Conservation (phyloP, 2,797 vertebrate genomes). For the Mionectes olivaceus region DNA sequence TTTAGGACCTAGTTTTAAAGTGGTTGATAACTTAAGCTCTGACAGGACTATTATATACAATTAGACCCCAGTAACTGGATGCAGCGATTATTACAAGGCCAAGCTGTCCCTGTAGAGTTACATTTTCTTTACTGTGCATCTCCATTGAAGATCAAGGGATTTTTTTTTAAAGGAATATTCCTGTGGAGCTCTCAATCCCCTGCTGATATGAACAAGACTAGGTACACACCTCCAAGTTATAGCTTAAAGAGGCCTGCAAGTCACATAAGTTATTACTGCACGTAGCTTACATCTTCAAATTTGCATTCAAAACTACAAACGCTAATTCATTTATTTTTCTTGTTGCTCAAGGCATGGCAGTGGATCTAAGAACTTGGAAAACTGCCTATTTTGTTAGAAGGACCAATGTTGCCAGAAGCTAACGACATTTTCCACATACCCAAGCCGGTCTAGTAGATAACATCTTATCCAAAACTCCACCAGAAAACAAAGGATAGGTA, state of each 20-base stretch:
- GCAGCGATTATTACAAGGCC: not conserved
- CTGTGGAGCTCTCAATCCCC: not conserved
- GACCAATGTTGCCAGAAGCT: not conserved
- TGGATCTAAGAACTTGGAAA: not conserved
- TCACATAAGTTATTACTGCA: not conserved
- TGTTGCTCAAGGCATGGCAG: not conserved
- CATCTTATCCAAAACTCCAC: not conserved
- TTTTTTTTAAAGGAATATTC: not conserved
- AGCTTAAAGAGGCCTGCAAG: not conserved
- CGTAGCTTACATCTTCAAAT: not conserved
- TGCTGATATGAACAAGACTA: not conserved
- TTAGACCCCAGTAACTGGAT: not conserved
- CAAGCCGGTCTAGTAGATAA: not conserved
- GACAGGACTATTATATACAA: not conserved
- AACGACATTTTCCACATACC: not conserved
- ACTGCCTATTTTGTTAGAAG: not conserved
- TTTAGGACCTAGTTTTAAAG: not conserved
- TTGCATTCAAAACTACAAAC: not conserved
- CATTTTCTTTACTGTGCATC: not conserved
- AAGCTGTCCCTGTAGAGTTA: not conserved
- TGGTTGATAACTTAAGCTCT: not conserved
- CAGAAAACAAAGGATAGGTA: not conserved
- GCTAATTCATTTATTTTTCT: not conserved
- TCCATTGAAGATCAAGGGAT: not conserved
- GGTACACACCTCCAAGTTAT: not conserved